phyloP scores from a whole-genome alignment of 2,797 vertebrate species.

The Typhlichthys eigenmanni region DNA sequence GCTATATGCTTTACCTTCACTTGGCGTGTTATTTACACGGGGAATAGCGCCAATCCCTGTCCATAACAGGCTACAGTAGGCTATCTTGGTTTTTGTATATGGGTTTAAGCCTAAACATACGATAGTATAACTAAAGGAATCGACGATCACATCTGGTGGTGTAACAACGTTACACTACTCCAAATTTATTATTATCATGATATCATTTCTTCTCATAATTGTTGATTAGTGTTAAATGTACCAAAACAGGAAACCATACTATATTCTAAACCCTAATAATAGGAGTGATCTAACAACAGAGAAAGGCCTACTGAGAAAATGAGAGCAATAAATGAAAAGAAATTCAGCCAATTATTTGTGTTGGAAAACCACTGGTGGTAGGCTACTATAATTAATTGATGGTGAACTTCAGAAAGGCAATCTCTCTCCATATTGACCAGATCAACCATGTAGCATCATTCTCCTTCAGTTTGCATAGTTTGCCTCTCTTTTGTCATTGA shows the following conservation, averaged over 20 bases:
- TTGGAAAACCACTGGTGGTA: conserved; percentile 57
- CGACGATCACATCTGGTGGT: too few relatives aligned
- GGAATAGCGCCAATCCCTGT: not conserved
- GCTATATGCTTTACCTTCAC: not conserved
- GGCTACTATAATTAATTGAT: conserved; percentile 49
- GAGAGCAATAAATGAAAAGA: conserved; percentile 56
- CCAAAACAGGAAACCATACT: not conserved
- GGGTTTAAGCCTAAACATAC: not conserved
- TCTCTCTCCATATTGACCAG: conserved; percentile 14
- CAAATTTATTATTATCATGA: too few relatives aligned
- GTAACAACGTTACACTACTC: too few relatives aligned
- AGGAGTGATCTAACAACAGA: conserved; percentile 37
- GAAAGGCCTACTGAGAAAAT: conserved; percentile 12
- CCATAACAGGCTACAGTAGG: not conserved
- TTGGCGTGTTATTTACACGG: not conserved
- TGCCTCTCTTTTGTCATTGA: not conserved
- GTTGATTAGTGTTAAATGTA: too few relatives aligned
- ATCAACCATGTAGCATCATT: conserved; percentile 9
- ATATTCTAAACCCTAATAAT: not conserved
- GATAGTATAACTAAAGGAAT: too few relatives aligned
- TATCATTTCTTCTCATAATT: too few relatives aligned
- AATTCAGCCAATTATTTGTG: conserved; percentile 54
- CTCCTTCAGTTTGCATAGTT: conserved; percentile 3
- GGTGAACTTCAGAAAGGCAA: conserved; percentile 42
- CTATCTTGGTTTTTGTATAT: too few relatives aligned